Conservation (phyloP, 1,140 invertebrate genomes). For the Chlorops oryzae region DNA sequence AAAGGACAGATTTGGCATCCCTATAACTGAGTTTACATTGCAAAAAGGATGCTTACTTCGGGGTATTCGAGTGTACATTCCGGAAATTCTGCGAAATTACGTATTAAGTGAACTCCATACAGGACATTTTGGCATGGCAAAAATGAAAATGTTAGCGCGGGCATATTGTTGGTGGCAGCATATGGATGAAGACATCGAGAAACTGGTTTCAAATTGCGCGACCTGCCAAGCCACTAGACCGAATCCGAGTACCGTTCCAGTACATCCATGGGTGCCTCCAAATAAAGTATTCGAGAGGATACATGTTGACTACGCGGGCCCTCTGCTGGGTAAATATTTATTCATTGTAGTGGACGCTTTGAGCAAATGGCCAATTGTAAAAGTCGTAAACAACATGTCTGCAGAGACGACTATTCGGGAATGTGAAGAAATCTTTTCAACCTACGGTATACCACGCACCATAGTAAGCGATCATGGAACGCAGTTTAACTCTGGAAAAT, state of each 20-base stretch:
- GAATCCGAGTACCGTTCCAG: conserved; percentile 14
- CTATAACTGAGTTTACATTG: conserved; percentile 14
- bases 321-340: conserved; percentile 18
- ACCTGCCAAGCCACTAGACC: conserved; percentile 7
- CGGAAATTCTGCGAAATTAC: conserved; percentile 7
- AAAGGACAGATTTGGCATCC: conserved; percentile 4
- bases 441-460: conserved; percentile 10
- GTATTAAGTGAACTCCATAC: conserved; percentile 31
- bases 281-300: conserved; percentile 41
- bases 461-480: conserved; percentile 24
- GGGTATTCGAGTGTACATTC: conserved; percentile 20
- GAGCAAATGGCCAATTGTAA: conserved; percentile 43
- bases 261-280: conserved; percentile 29
- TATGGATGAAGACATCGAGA: conserved; percentile 46
- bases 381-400: conserved; percentile 10
- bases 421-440: conserved; percentile 10
- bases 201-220: conserved; percentile 24
- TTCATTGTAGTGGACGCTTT: conserved; percentile 45
- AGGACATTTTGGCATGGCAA: conserved; percentile 49
- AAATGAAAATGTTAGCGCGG: conserved; percentile 45
- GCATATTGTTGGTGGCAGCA: conserved; percentile 45
- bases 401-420: conserved; percentile 9
- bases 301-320: conserved; percentile 7
- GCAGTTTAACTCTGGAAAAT: conserved; percentile 8
- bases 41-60: conserved; percentile 19